These are phyloP conservation scores for Hemiscyllium ocellatum DNA, from an alignment of 2,113 vertebrate genomes.

Conservation along the genomic window DNA sequence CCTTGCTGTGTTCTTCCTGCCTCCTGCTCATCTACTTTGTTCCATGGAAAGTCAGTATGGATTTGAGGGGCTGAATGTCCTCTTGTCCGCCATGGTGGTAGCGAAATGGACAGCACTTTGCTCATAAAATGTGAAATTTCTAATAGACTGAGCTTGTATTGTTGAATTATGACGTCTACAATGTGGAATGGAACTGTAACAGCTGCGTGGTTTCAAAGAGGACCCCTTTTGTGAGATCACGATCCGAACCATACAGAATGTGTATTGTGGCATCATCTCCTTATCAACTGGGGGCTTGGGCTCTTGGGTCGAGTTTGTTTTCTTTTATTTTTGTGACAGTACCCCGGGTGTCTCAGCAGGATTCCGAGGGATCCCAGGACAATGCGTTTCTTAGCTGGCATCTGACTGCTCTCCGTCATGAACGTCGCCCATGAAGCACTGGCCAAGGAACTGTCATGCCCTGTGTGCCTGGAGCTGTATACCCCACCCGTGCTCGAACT, in stretches of 20 bases:
- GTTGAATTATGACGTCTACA: background rate
- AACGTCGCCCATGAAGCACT: background rate
- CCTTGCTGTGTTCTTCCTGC: too few relatives aligned
- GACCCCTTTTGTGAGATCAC: background rate
- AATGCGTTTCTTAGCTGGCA: background rate
- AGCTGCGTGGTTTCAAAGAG: background rate
- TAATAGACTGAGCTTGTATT: background rate
- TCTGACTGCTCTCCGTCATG: background rate
- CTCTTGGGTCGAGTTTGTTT: background rate
- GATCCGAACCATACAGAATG: background rate
- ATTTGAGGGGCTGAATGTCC: background rate
- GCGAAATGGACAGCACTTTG: too few relatives aligned
- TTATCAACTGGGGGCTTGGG: background rate
- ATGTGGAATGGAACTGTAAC: background rate
- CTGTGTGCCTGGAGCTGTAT: conserved; percentile 43
- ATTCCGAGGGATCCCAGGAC: background rate
- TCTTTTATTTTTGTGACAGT: conserved; percentile 13
- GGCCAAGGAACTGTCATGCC: conserved; percentile 37
- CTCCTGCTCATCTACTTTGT: too few relatives aligned
- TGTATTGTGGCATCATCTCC: conserved; percentile 9
- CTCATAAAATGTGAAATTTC: background rate
- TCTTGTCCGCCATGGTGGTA: background rate
- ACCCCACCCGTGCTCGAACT: conserved; percentile 41
- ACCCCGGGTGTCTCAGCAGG: background rate
- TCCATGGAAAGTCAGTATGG: background rate